A percentile compares a stretch with the other conserved stretches of the same genome.
Conservation (phyloP, 2,113 vertebrate genomes). For the Poecilia latipinna region DNA sequence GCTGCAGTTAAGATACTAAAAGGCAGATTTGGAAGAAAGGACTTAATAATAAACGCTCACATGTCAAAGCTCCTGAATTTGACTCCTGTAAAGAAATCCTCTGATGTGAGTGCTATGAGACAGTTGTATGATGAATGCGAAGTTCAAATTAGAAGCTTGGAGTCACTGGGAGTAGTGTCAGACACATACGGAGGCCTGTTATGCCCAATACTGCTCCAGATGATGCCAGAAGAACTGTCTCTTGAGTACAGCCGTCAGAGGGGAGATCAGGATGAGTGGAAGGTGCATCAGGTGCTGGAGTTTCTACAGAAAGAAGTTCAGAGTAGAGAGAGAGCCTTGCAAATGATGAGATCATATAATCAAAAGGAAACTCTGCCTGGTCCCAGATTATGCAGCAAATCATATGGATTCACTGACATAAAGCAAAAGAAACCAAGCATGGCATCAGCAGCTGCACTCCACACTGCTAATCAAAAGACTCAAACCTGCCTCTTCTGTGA, state of each 20-base stretch:
- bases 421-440: slow-evolving; percentile 9
- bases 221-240: slow-evolving; percentile 8
- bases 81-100: slow-evolving; percentile 17
- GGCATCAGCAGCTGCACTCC: background rate
- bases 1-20: slow-evolving; percentile 14
- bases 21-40: slow-evolving; percentile 1
- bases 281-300: background rate
- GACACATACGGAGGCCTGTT: background rate
- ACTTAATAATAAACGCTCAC: background rate
- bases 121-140: no score
- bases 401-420: background rate
- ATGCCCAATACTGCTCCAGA: slow-evolving; percentile 1
- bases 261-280: slow-evolving; percentile 18
- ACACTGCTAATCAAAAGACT: background rate
- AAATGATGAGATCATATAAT: slow-evolving; percentile 13
- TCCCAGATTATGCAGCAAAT: background rate
- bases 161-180: background rate
- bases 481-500: background rate
- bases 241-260: background rate
- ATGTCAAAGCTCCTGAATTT: slow-evolving; percentile 20
- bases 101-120: slow-evolving; percentile 4
- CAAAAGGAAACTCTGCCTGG: background rate
- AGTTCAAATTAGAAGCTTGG: background rate
- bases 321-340: background rate
- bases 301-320: slow-evolving; percentile 12